phyloP scores from a whole-genome alignment of 2,113 vertebrate genomes.

The Hylia prasina region DNA sequence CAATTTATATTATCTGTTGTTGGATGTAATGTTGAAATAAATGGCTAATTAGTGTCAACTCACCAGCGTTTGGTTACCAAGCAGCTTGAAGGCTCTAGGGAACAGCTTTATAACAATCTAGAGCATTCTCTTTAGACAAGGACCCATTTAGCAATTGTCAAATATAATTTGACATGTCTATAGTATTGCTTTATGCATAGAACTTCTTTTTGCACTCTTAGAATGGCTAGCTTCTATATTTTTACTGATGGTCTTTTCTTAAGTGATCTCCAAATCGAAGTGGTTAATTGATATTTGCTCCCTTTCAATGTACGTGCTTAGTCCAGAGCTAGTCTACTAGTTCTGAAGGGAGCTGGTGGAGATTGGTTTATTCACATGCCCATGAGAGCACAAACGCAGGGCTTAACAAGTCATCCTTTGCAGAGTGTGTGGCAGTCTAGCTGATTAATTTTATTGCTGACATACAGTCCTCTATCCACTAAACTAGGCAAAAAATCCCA shows the following conservation, averaged over 20 bases:
- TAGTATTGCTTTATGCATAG: background rate
- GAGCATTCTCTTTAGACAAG: constrained; percentile 22
- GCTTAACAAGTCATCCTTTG: background rate
- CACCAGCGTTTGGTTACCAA: constrained; percentile 51
- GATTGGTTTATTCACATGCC: background rate
- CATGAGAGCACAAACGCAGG: background rate
- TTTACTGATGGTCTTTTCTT: background rate
- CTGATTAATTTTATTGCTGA: background rate
- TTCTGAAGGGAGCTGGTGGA: background rate
- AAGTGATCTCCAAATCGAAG: background rate
- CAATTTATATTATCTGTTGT: constrained; percentile 53
- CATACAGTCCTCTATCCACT: background rate
- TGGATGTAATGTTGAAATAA: constrained; percentile 42
- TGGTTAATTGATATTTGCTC: background rate
- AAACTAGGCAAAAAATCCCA: background rate
- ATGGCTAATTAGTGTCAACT: constrained; percentile 61
- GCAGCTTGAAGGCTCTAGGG: constrained; percentile 40
- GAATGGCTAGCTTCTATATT: background rate
- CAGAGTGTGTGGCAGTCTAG: background rate
- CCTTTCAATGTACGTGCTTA: background rate
- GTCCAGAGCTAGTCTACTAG: background rate
- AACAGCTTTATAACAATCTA: constrained; percentile 43
- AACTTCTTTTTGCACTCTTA: background rate
- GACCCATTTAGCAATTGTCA: constrained; percentile 52
- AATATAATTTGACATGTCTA: constrained; percentile 52